Conservation (phyloP, 30 jellyfish, hydroid and myxozoan genomes). For the Aurelia sp. region DNA sequence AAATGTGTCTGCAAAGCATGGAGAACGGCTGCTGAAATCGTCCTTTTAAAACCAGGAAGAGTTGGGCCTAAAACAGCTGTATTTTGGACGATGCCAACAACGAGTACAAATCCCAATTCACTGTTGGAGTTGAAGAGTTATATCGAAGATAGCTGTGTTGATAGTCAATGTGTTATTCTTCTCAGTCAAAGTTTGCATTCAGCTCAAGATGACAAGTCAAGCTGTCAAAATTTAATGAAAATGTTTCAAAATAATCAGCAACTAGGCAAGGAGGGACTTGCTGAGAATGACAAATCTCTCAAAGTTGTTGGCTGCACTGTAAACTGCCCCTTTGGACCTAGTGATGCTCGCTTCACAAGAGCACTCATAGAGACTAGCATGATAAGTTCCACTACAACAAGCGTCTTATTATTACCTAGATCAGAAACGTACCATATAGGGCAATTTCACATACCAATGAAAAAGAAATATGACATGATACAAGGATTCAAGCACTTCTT, state of each 20-base stretch:
- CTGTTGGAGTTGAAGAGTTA: background rate
- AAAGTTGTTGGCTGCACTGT: constrained; percentile 27
- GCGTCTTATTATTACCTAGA: constrained; percentile 24
- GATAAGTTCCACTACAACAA: background rate
- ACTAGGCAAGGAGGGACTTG: background rate
- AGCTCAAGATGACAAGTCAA: constrained; percentile 2
- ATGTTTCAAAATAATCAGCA: background rate
- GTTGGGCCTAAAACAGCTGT: background rate
- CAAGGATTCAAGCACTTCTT: constrained; percentile 29
- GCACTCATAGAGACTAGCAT: background rate
- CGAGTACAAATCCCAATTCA: background rate
- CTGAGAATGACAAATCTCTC: background rate
- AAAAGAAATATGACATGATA: constrained; percentile 39
- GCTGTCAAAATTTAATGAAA: constrained; percentile 5
- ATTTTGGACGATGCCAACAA: background rate
- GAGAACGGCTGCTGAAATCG: constrained; percentile 27
- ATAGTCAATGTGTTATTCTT: constrained; percentile 1
- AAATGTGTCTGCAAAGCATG: constrained; percentile 35
- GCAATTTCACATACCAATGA: constrained; percentile 43
- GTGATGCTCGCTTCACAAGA: background rate
- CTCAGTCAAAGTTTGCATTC: constrained; percentile 11
- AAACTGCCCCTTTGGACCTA: constrained; percentile 36
- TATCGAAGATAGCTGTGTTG: background rate
- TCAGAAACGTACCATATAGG: constrained; percentile 4
- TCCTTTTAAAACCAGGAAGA: constrained; percentile 8